Conservation (phyloP, 2,797 vertebrate species). For the Leptatherina wallacei region DNA sequence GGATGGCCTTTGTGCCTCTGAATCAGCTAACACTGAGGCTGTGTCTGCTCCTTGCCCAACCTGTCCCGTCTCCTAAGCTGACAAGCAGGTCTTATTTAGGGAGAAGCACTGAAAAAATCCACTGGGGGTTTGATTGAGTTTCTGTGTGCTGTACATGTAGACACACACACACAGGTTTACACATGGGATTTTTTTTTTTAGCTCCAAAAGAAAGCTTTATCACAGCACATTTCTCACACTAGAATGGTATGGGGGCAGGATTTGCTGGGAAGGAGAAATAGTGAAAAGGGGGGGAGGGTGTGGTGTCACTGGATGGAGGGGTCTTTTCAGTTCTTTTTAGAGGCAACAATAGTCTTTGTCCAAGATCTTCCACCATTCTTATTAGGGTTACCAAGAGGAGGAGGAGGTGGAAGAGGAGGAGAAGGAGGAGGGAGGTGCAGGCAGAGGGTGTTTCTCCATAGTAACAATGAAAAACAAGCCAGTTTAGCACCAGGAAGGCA, state of each 20-base stretch:
- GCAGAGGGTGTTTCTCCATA: constrained; percentile 80
- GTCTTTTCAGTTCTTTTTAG: constrained; percentile 75
- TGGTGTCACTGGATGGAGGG: constrained; percentile 46
- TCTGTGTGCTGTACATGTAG: constrained; percentile 27
- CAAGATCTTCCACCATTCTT: constrained; percentile 84
- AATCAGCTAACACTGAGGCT: constrained; percentile 67
- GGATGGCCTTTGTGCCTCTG: constrained; percentile 71
- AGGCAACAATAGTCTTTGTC: constrained; percentile 89
- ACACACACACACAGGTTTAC: constrained; percentile 58
- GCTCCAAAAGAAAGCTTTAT: constrained; percentile 75
- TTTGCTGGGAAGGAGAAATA: constrained; percentile 52
- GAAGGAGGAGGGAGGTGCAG: constrained; percentile 56
- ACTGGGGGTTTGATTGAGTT: constrained; percentile 57
- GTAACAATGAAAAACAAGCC: constrained; percentile 86
- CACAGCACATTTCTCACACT: constrained; percentile 80
- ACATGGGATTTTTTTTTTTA: constrained; percentile 51
- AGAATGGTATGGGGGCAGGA: constrained; percentile 72
- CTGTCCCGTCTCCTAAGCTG: constrained; percentile 70
- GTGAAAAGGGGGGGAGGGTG: constrained; percentile 39
- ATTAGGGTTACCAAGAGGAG: constrained; percentile 72
- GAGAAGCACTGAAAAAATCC: constrained; percentile 47
- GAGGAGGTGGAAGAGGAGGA: constrained; percentile 40
- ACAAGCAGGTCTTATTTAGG: constrained; percentile 78
- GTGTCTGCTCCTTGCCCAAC: constrained; percentile 65
- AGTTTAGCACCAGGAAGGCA: constrained; percentile 68